Conservation (phyloP, 2,797 vertebrate species). For the Pangasius larnaudii region DNA sequence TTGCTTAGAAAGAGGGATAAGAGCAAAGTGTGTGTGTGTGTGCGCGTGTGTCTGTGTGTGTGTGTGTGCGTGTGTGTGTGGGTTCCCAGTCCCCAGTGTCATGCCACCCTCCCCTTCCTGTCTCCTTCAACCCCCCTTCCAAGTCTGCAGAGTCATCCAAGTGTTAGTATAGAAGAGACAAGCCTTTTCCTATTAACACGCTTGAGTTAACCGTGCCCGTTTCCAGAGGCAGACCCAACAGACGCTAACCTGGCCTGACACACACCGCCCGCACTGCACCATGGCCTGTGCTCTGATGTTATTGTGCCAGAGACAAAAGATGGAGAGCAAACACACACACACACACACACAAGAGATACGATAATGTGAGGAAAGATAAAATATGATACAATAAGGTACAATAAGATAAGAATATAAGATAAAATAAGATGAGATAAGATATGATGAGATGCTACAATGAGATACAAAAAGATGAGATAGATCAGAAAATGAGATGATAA, state of each 20-base stretch:
- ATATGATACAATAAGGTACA: not conserved
- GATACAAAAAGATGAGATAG: not conserved
- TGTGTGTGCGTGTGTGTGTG: not conserved
- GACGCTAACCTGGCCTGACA: conserved; percentile 90
- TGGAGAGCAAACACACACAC: conserved; percentile 50
- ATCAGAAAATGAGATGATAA: no score
- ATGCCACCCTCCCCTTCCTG: conserved; percentile 70
- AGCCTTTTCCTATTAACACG: conserved; percentile 94
- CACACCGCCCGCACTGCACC: conserved; percentile 79
- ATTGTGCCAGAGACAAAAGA: conserved; percentile 79
- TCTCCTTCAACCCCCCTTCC: conserved; percentile 64
- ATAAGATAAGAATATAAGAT: not conserved
- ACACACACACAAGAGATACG: conserved; percentile 26
- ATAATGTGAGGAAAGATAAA: not conserved
- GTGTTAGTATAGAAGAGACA: conserved; percentile 96
- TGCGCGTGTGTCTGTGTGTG: not conserved
- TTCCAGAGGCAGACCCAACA: conserved; percentile 77
- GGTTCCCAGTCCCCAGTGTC: conserved; percentile 65
- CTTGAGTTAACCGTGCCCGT: conserved; percentile 89
- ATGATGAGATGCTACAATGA: no score
- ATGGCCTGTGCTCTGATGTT: conserved; percentile 68
- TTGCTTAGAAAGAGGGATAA: conserved; percentile 65
- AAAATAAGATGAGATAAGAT: not conserved
- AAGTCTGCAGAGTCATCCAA: conserved; percentile 89
- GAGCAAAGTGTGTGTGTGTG: conserved; percentile 42